These are phyloP conservation scores for Cheilosia variabilis DNA, from an alignment of 2,888 invertebrate genomes.

Conservation along the genomic window DNA sequence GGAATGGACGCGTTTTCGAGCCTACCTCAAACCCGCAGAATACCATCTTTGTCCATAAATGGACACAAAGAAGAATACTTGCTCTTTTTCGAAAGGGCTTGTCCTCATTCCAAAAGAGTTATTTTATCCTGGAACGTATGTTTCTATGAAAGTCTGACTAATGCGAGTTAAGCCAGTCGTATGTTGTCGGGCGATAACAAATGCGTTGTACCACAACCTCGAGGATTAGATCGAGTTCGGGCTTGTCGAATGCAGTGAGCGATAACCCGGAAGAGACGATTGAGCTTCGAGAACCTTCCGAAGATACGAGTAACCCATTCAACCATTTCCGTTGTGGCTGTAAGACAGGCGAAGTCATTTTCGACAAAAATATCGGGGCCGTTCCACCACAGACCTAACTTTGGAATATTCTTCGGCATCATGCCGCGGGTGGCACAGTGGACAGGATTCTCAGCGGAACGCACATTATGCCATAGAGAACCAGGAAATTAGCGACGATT, in stretches of 20 bases:
- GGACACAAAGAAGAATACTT: not conserved
- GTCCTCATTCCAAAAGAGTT: not conserved
- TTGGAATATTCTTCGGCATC: not conserved
- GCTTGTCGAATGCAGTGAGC: not conserved
- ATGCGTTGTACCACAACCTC: not conserved
- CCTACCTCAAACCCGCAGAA: slow-evolving; percentile 16
- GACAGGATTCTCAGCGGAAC: slow-evolving; percentile 13
- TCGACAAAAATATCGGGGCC: slow-evolving; percentile 11
- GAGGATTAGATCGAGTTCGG: not conserved
- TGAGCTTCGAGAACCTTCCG: too few species aligned
- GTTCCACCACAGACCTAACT: not conserved
- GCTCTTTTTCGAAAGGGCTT: not conserved
- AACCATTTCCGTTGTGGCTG: too few species aligned
- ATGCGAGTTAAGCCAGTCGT: not conserved
- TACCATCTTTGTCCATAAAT: not conserved
- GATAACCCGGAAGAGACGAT: not conserved
- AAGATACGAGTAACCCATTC: too few species aligned
- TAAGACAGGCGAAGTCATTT: too few species aligned
- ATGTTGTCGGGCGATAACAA: not conserved
- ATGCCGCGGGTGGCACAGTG: slow-evolving; percentile 6
- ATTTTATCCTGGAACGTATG: not conserved
- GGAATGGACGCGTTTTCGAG: slow-evolving; percentile 18
- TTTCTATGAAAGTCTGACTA: not conserved
- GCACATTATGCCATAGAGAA: slow-evolving; percentile 14
- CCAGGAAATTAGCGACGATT: not conserved